Evolutionary conservation across 2,113 vertebrate species (phyloP).

Genomic region (Saccopteryx leptura): DNA sequence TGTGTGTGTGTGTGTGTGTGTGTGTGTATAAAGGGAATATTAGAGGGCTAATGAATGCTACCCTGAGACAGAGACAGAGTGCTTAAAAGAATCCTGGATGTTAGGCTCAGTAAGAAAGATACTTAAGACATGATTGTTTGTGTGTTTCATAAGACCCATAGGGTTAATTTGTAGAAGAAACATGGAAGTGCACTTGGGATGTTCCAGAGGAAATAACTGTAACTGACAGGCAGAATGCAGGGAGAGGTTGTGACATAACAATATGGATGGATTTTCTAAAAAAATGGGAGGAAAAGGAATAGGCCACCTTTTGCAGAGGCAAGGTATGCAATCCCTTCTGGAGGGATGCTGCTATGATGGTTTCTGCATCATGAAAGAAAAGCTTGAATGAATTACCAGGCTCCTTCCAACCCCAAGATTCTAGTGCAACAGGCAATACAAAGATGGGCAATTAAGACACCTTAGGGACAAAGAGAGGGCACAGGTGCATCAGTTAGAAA

Average conservation of each 20-base stretch:
- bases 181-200: not conserved
- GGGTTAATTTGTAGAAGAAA: conserved; percentile 14
- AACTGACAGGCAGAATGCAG: not conserved
- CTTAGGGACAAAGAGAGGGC: not conserved
- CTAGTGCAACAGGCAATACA: not conserved
- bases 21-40: rapidly evolving
- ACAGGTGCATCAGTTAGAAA: not conserved
- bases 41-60: not conserved
- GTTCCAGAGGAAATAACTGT: conserved; percentile 5
- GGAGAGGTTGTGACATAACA: not conserved
- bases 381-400: not conserved
- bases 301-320: not conserved
- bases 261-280: not conserved
- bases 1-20: too few species aligned
- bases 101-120: not conserved
- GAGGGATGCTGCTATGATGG: not conserved
- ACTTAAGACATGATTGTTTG: not conserved
- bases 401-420: not conserved
- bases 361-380: conserved; percentile 15
- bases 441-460: not conserved
- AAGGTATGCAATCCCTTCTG: not conserved
- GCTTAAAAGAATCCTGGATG: not conserved
- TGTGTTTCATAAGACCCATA: not conserved
- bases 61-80: not conserved
- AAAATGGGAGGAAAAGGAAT: not conserved